Conservation (phyloP, 2,888 invertebrate species). For the Mythimna loreyi region DNA sequence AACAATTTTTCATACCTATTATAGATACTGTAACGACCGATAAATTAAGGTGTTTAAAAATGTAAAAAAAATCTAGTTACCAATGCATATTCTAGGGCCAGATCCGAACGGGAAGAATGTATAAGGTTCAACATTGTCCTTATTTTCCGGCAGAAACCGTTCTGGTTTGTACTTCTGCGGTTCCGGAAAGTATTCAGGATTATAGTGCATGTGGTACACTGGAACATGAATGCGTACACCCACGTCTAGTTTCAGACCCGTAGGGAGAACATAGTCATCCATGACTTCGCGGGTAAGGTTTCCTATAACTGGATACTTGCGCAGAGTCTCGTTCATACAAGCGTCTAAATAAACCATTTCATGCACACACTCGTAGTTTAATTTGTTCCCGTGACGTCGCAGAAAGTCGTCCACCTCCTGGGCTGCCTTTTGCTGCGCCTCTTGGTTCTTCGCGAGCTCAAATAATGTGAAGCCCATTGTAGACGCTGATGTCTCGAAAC, state of each 20-base stretch:
- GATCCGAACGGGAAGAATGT: constrained; percentile 75
- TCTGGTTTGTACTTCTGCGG: constrained; percentile 71
- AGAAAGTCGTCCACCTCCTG: constrained; percentile 75
- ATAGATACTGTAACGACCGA: no score
- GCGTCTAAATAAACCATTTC: constrained; percentile 76
- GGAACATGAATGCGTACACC: constrained; percentile 71
- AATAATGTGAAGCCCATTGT: constrained; percentile 71
- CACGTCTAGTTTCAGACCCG: constrained; percentile 50
- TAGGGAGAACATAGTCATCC: constrained; percentile 57
- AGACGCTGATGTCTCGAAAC: constrained; percentile 77
- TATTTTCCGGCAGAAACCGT: constrained; percentile 69
- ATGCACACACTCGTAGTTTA: constrained; percentile 72
- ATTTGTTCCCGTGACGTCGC: constrained; percentile 60
- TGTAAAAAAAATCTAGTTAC: constrained; percentile 34
- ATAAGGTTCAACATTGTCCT: constrained; percentile 63
- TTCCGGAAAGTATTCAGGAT: constrained; percentile 70
- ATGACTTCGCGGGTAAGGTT: constrained; percentile 74
- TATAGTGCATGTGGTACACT: constrained; percentile 67
- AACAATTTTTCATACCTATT: no score
- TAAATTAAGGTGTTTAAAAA: no score
- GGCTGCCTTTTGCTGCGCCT: constrained; percentile 65
- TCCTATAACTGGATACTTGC: constrained; percentile 75
- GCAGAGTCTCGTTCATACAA: constrained; percentile 75
- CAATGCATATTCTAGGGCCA: constrained; percentile 72
- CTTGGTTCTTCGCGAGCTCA: constrained; percentile 73